Conservation (phyloP, 2,113 vertebrate species). For the Martes martes region DNA sequence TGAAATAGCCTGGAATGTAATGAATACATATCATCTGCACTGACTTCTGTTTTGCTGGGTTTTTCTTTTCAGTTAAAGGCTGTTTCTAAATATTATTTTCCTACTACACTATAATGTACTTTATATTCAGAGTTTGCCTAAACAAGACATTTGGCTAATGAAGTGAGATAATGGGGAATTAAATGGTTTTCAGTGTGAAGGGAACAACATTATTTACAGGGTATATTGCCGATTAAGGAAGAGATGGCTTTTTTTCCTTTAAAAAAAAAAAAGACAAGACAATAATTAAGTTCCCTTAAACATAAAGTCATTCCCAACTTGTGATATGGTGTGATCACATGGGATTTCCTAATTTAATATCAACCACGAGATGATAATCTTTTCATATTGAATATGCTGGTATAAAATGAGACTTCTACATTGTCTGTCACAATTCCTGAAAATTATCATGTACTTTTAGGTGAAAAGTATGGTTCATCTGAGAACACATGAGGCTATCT, state of each 20-base stretch:
- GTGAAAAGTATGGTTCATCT: background rate
- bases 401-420: background rate
- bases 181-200: slow-evolving; percentile 72
- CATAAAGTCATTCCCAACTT: background rate
- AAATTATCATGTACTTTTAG: background rate
- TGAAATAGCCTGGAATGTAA: background rate
- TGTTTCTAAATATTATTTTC: slow-evolving; percentile 56
- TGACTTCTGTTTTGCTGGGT: slow-evolving; percentile 24
- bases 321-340: slow-evolving; percentile 26
- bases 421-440: background rate
- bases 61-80: slow-evolving; percentile 37
- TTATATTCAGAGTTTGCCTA: slow-evolving; percentile 60
- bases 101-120: slow-evolving; percentile 40
- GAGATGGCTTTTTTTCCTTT: slow-evolving; percentile 1
- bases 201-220: slow-evolving; percentile 75
- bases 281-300: slow-evolving; percentile 57
- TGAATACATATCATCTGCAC: background rate
- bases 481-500: background rate
- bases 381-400: background rate
- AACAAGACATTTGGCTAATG: slow-evolving; percentile 71
- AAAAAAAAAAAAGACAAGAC: slow-evolving; percentile 70
- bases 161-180: slow-evolving; percentile 74
- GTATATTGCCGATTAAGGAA: slow-evolving; percentile 46
- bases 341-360: slow-evolving; percentile 40
- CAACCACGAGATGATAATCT: background rate